Evolutionary conservation across 2,888 invertebrate genomes (phyloP).

Genomic region (Panzeria rudis): DNA sequence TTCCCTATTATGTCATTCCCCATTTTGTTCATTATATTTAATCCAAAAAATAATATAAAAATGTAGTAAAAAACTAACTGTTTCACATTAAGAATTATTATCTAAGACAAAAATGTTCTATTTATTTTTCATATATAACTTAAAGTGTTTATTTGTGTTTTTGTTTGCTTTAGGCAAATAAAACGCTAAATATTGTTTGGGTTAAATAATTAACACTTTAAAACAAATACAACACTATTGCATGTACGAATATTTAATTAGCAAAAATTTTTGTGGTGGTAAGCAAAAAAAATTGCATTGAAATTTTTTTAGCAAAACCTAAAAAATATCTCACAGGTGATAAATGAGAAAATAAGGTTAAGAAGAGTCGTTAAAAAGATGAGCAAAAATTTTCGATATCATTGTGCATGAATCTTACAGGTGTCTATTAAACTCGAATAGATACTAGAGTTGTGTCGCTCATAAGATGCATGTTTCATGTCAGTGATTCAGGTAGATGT

Average conservation of each 20-base stretch:
- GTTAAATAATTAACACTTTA: constrained; percentile 64
- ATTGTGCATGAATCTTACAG: background rate
- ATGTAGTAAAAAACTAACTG: background rate
- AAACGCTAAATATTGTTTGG: constrained; percentile 41
- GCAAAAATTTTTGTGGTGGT: constrained; percentile 30
- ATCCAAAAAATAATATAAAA: no score
- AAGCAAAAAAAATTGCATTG: background rate
- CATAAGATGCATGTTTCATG: background rate
- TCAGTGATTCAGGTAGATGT: background rate
- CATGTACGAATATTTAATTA: constrained; percentile 59
- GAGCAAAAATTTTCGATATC: background rate
- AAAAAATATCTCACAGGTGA: background rate
- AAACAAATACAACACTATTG: constrained; percentile 51
- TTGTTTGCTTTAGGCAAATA: constrained; percentile 37
- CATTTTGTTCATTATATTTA: background rate
- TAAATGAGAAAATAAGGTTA: background rate
- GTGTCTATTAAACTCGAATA: background rate
- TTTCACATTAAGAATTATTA: constrained; percentile 3
- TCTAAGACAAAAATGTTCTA: constrained; percentile 52
- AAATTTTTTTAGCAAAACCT: constrained; percentile 11
- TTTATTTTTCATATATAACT: constrained; percentile 22
- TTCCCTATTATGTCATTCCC: background rate
- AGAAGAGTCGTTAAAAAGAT: background rate
- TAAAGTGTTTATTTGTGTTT: constrained; percentile 47
- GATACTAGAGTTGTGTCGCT: background rate